Percentiles rank a stretch among this genome's conserved stretches.
Evolutionary conservation across 2,888 invertebrate species (phyloP).

Genomic region (Drosophila paramelanica): DNA sequence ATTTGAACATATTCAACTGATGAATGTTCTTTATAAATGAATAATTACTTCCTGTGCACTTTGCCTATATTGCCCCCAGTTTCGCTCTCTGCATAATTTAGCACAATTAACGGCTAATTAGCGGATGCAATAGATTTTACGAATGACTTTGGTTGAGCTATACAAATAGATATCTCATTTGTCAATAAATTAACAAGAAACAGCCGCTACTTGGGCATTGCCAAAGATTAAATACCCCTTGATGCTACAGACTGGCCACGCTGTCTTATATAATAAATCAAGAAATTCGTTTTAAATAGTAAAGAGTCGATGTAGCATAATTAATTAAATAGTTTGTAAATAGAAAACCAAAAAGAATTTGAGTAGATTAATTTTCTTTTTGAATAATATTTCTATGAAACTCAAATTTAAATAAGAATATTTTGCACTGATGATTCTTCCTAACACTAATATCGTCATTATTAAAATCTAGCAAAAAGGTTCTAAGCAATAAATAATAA

Average conservation of each 20-base stretch:
- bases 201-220: no score
- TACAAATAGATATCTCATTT: background rate
- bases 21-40: constrained; percentile 49
- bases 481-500: background rate
- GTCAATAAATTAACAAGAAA: constrained; percentile 6
- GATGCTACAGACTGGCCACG: no score
- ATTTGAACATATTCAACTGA: constrained; percentile 42
- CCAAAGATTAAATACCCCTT: constrained; percentile 1
- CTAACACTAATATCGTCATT: no score
- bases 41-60: constrained; percentile 55
- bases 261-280: background rate
- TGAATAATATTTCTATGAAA: no score
- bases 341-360: no score
- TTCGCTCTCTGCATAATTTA: constrained; percentile 40
- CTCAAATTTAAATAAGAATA: no score
- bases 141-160: constrained; percentile 2
- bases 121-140: constrained; percentile 50
- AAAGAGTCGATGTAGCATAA: no score
- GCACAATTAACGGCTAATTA: constrained; percentile 49
- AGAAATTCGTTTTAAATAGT: background rate
- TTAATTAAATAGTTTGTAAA: no score
- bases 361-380: background rate
- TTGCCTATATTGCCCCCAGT: constrained; percentile 10
- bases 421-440: background rate
- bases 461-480: no score